phyloP scores from a whole-genome alignment of 1,140 invertebrate species.

The Dreissena rostriformis region DNA sequence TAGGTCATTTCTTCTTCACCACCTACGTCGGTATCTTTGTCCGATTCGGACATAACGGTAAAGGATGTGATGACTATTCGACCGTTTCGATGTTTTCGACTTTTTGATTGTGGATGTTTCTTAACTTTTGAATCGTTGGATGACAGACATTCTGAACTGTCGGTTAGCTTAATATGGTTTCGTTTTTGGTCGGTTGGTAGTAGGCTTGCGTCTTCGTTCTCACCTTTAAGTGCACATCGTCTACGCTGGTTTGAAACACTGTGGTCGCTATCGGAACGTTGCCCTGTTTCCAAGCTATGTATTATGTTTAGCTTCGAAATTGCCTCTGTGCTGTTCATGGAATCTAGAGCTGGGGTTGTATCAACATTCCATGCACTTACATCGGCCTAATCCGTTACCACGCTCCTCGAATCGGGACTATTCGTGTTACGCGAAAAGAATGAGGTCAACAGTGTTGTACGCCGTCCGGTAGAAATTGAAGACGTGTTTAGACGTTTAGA shows the following conservation, averaged over 20 bases:
- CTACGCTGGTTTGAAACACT: neutral
- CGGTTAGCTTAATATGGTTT: too few relatives aligned
- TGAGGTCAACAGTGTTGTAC: slow-evolving; percentile 12
- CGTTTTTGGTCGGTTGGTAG: neutral
- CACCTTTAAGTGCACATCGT: neutral
- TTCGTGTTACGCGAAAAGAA: slow-evolving; percentile 30
- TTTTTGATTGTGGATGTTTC: neutral
- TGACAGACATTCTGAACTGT: neutral
- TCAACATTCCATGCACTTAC: neutral
- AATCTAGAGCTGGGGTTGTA: neutral
- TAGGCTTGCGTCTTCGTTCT: neutral
- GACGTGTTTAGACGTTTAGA: slow-evolving; percentile 52
- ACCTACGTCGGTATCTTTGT: neutral
- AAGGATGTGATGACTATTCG: neutral
- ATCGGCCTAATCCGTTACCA: neutral
- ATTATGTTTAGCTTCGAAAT: neutral
- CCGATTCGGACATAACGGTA: neutral
- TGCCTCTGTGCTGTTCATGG: neutral
- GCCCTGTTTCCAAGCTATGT: too few relatives aligned
- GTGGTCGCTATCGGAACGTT: neutral
- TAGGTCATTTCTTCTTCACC: neutral
- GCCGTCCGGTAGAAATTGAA: slow-evolving; percentile 37
- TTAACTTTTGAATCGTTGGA: neutral
- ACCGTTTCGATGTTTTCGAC: neutral
- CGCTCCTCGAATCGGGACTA: neutral